phyloP scores from a whole-genome alignment of 1,140 invertebrate species.

The Antheraea mylitta region DNA sequence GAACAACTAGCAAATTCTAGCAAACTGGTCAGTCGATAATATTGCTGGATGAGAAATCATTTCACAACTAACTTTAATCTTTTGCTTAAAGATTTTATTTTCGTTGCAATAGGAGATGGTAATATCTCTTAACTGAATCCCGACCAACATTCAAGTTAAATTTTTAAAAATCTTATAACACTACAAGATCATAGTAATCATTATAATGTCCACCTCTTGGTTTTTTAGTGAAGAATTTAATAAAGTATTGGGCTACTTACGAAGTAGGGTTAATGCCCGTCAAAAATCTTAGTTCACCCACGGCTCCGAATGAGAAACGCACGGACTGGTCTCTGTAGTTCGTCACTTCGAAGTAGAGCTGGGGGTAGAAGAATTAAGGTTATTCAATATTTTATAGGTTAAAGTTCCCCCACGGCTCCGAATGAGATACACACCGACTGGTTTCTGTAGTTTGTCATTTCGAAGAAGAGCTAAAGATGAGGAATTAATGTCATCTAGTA shows the following conservation, averaged over 20 bases:
- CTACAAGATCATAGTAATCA: no score
- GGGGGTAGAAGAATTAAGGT: slow-evolving; percentile 22
- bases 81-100: no score
- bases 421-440: slow-evolving; percentile 74
- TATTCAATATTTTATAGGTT: neutral
- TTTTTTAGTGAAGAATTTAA: neutral
- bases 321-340: slow-evolving; percentile 76
- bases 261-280: slow-evolving; percentile 58
- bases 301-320: slow-evolving; percentile 76
- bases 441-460: slow-evolving; percentile 79
- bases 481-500: slow-evolving; percentile 11
- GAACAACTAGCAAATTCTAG: no score
- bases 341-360: slow-evolving; percentile 80
- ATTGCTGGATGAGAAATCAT: no score
- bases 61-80: no score
- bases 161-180: no score
- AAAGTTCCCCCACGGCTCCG: slow-evolving; percentile 78
- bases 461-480: slow-evolving; percentile 69
- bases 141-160: no score
- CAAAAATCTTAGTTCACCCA: slow-evolving; percentile 76
- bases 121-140: no score
- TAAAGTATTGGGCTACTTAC: slow-evolving; percentile 39
- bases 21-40: no score
- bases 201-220: no score
- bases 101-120: no score